Evolutionary conservation across 2,113 vertebrate species (phyloP).

Genomic region (Polypterus bichir): DNA sequence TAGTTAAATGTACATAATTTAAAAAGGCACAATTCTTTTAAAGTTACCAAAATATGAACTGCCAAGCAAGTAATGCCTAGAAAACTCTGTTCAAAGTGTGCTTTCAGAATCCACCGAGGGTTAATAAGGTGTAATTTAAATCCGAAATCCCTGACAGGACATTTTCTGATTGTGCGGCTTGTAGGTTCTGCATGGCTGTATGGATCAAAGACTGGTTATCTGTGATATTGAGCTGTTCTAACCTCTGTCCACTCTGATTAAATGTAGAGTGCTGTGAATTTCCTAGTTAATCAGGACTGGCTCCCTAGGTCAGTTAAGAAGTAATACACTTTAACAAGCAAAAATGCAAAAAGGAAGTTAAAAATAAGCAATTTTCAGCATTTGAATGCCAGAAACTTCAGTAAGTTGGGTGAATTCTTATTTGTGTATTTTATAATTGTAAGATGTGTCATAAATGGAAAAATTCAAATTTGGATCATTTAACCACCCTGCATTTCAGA

Average conservation of each 20-base stretch:
- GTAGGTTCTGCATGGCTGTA: constrained; percentile 68
- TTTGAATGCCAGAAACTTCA: no score
- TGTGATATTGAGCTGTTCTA: constrained; percentile 85
- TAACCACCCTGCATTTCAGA: no score
- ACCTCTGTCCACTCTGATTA: constrained; percentile 88
- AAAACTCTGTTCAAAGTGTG: constrained; percentile 21
- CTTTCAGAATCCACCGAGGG: constrained; percentile 45
- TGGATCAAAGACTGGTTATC: constrained; percentile 84
- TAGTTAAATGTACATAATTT: constrained; percentile 11
- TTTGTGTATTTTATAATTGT: no score
- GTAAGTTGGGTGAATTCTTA: no score
- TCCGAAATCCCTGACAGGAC: constrained; percentile 72
- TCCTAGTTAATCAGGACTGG: constrained; percentile 68
- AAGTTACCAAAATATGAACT: no score
- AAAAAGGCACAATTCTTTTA: background rate
- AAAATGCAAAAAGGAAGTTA: constrained; percentile 44
- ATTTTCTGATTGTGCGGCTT: constrained; percentile 55
- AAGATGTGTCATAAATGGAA: no score
- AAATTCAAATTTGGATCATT: no score
- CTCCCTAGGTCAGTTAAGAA: constrained; percentile 46
- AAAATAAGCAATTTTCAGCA: constrained; percentile 31
- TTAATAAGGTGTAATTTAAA: constrained; percentile 76
- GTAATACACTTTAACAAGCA: constrained; percentile 41
- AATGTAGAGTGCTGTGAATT: constrained; percentile 53
- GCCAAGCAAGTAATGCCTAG: no score